These are phyloP conservation scores for Phenganax subtilis DNA, from an alignment of 92 coral and sea anemone genomes.

Conservation along the genomic window DNA sequence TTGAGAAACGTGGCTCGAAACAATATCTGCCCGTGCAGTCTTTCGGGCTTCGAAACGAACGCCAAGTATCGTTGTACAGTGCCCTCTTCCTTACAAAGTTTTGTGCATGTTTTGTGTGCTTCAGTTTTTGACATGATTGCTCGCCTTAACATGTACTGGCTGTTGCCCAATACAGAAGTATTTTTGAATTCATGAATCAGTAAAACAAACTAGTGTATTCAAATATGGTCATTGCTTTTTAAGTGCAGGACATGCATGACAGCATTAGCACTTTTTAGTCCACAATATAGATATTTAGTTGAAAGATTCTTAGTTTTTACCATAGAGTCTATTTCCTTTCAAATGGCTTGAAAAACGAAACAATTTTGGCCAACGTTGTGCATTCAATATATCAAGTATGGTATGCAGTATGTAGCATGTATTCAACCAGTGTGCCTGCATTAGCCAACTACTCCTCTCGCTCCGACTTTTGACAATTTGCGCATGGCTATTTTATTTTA, in stretches of 20 bases:
- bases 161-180: background rate
- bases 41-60: background rate
- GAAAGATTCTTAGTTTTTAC: background rate
- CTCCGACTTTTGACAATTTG: too few relatives aligned
- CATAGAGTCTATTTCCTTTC: too few relatives aligned
- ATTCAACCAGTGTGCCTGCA: too few relatives aligned
- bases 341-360: too few relatives aligned
- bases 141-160: background rate
- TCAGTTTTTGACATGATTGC: background rate
- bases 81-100: background rate
- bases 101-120: background rate
- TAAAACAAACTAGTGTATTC: conserved; percentile 1
- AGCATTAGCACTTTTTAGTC: background rate
- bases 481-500: too few relatives aligned
- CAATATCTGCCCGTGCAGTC: conserved; percentile 29
- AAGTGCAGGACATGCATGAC: conserved; percentile 2
- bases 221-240: conserved; percentile 21
- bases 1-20: conserved; percentile 33
- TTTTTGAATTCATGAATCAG: conserved; percentile 16
- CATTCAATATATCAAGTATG: too few relatives aligned
- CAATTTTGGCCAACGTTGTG: too few relatives aligned
- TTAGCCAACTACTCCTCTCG: too few relatives aligned
- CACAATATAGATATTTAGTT: background rate
- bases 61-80: background rate
- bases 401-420: too few relatives aligned